phyloP scores from a whole-genome alignment of 1,140 invertebrate species.

The Trichonephila clavata region DNA sequence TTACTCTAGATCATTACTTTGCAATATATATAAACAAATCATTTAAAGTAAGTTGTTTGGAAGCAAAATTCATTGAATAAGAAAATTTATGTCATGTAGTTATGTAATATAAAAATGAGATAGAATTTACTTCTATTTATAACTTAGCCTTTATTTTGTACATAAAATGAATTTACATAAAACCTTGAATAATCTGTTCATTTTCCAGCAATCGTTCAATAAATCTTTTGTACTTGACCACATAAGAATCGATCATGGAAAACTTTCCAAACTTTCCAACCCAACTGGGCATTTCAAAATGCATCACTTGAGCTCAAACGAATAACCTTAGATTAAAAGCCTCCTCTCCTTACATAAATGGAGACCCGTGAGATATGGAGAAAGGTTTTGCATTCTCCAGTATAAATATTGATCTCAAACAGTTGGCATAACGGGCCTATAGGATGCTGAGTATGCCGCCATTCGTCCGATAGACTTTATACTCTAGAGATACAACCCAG shows the following conservation, averaged over 20 bases:
- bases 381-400: not conserved
- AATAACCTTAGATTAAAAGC: slow-evolving; percentile 25
- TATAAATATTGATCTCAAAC: slow-evolving; percentile 25
- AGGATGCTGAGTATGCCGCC: slow-evolving; percentile 18
- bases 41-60: no score
- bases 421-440: not conserved
- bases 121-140: no score
- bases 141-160: no score
- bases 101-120: no score
- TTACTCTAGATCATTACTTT: no score
- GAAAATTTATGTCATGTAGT: no score
- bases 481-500: not conserved
- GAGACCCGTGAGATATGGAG: slow-evolving; percentile 3
- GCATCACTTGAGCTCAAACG: slow-evolving; percentile 15
- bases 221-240: not conserved
- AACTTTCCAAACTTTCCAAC: not conserved
- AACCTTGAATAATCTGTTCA: no score
- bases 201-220: no score
- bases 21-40: no score
- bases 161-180: no score
- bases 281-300: not conserved
- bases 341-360: not conserved
- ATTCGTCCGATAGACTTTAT: slow-evolving; percentile 21
- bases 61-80: no score
- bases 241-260: not conserved